phyloP scores from a whole-genome alignment of 2,797 vertebrate genomes.

The Sebastes hopkinsi region DNA sequence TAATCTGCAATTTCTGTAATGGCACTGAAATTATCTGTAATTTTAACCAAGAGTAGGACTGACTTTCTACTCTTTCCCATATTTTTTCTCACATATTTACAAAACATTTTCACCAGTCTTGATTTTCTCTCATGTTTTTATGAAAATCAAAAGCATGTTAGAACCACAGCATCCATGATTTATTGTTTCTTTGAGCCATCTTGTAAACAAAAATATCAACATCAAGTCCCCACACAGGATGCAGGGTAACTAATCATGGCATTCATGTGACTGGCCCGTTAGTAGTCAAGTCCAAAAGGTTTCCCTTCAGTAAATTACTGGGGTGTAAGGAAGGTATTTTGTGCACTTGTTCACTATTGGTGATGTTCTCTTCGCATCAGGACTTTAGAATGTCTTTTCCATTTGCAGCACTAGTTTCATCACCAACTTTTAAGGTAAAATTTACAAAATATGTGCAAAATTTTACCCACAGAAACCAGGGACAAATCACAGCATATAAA shows the following conservation, averaged over 20 bases:
- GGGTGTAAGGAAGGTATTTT: background rate
- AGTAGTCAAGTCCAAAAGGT: background rate
- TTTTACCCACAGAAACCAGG: background rate
- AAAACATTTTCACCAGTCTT: background rate
- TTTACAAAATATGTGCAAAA: background rate
- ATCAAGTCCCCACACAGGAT: background rate
- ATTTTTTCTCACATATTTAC: background rate
- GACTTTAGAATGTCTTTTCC: background rate
- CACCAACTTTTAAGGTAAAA: background rate
- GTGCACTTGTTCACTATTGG: background rate
- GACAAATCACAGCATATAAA: background rate
- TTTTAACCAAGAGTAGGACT: background rate
- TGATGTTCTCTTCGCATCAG: background rate
- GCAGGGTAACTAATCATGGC: background rate
- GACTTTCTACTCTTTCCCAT: background rate
- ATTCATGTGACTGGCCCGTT: background rate
- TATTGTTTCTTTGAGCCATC: background rate
- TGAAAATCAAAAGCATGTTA: background rate
- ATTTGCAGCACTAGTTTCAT: background rate
- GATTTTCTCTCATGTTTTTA: background rate
- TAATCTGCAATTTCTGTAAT: background rate
- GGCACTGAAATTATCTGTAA: background rate
- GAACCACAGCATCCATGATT: background rate
- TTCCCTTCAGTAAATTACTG: background rate
- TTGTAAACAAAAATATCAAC: background rate